Base-by-base conservation (phyloP, 2,113 vertebrate species). In the Athene noctua region DNA sequence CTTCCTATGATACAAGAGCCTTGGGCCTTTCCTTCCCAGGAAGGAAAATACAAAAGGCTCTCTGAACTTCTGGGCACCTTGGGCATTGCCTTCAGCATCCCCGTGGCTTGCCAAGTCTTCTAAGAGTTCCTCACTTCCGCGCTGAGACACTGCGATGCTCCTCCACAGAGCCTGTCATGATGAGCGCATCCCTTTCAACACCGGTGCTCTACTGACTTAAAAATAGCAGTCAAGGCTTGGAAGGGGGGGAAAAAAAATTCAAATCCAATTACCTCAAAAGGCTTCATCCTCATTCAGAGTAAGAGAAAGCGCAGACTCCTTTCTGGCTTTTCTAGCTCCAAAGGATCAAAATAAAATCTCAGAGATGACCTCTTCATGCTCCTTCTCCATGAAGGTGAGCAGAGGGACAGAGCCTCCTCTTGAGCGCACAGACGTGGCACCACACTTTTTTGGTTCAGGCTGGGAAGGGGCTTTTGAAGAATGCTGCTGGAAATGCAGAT, bases 31-130 rank as follows among this genome's bases (percentile, higher is more conserved):
- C 40, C 32, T 70, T 94, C 46, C 54, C 58, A 91, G 65, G 55
- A 61, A 86, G 25, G 19, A 46, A 55, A 91, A 88, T 21, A 67
- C 42, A 75, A 86, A 96, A 58, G n/a, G 30, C 32, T 86, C 63
- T 73, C 38, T 84, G 73, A 95, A 92, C 62, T 78, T 88, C 74
- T 88, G 72, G 84, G 38, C 20, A 93, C 93, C 88, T 72, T 94
- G 90, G 72, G 93, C 80, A 97, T 82, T 92, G 94, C 95, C 94
- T 95, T 95, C 19, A 20, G 94, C 93, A 94, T 57, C 86, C 91
- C 63, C 0, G 3, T 49, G 58, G 73, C 82, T 82, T 90, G 66
- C 81, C 65, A 94, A 86, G 62, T 55, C 74, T 87, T 83, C 67
- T 38, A 71, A 71, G 88, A 71, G n/a, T 15, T 58, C 75, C 80